Base-by-base conservation (phyloP, 2,113 vertebrate genomes). In the Triplophysa rosa region DNA sequence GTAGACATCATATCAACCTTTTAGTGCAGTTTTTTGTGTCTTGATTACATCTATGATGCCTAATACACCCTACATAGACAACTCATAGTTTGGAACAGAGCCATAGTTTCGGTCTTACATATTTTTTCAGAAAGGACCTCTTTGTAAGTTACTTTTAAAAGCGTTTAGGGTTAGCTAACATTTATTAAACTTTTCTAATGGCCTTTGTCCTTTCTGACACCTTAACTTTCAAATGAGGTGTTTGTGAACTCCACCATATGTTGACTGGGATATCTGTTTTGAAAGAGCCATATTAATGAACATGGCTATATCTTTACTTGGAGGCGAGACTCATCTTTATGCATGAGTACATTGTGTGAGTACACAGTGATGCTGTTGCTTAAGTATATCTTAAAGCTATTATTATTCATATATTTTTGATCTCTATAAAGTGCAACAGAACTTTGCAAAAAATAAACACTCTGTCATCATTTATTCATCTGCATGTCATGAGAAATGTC, bases 221-320 rank as follows among this genome's bases (percentile, higher is more conserved):
- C 47, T 70, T 17, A 56, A 56, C 49, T 70, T 70, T 54, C 33
- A 37, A 37, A 37, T 56, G n/a, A 42, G 33, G 47, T 49, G 14
- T 49, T 49, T 49, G 2, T 49, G 1, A 72, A 37, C 33, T 4
- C 0, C n/a, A 59, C n/a, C 54, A 72, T 59, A 72, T 72, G 70
- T 72, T 72, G 52, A 72, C 54, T 17, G 69, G 54, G 70, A 72
- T n/a, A 72, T 19, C 16, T 16, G 54, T 59, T 54, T 42, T 61
- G 33, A 45, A 73, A 61, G 3, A 45, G 8, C 42, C 70, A 73
- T 23, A 73, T 73, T 61, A 40, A 73, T 61, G 61, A 21, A 73
- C 21, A 61, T 24, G 56, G 33, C 13, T 73, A 61, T 42, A 73
- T 61, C 70, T 73, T n/a, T 21, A 73, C 37, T 24, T 29, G 24